phyloP scores from a whole-genome alignment of 1,140 invertebrate genomes.

The Cheumatopsyche charites region DNA sequence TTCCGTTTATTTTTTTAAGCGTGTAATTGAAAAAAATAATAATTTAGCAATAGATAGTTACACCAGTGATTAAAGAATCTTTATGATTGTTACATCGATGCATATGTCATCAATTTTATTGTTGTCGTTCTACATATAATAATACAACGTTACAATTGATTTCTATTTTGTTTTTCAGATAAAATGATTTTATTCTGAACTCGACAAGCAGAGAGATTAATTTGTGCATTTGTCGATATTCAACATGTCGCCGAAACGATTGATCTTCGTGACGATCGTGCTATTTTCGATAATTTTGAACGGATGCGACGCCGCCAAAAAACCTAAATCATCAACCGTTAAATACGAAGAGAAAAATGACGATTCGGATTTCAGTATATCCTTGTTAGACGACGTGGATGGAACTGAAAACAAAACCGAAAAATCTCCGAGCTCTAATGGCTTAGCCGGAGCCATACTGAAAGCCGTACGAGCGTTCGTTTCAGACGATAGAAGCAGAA shows the following conservation, averaged over 20 bases:
- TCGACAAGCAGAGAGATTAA: too few species aligned
- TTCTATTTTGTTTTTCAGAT: too few species aligned
- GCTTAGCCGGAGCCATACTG: slow-evolving; percentile 37
- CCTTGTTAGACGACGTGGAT: slow-evolving; percentile 39
- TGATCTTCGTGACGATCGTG: neutral
- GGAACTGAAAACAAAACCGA: slow-evolving; percentile 27
- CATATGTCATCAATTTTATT: too few species aligned
- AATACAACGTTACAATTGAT: too few species aligned
- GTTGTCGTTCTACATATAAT: too few species aligned
- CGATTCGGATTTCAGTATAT: slow-evolving; percentile 40
- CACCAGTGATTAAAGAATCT: too few species aligned
- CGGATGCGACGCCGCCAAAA: neutral
- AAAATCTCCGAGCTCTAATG: neutral
- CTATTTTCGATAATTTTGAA: neutral
- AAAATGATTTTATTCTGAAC: too few species aligned
- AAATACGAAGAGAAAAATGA: slow-evolving; percentile 28
- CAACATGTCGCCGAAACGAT: neutral
- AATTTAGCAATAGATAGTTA: too few species aligned
- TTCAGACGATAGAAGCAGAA: slow-evolving; percentile 24
- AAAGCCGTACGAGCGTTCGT: slow-evolving; percentile 37
- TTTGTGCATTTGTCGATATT: neutral
- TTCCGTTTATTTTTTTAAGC: too few species aligned
- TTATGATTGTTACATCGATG: too few species aligned
- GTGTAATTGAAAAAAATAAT: too few species aligned
- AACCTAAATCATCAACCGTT: neutral